Evolutionary conservation across 2,888 invertebrate species (phyloP), one percentile per base, ranked within the genome.

Genomic region (Diachrysia chrysitis): DNA sequence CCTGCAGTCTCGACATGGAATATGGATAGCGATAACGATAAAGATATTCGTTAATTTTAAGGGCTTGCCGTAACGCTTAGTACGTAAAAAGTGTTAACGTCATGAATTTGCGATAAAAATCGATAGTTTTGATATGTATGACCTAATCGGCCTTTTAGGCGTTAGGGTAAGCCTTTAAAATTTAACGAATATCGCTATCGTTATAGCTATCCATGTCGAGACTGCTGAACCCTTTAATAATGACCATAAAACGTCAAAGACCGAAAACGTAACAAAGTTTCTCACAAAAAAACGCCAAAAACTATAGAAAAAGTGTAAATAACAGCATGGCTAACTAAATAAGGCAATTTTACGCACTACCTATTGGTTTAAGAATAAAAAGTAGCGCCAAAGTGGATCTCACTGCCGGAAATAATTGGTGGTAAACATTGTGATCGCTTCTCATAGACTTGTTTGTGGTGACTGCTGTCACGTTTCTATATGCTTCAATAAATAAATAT

Each of bases 361-460:
- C 64, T 69, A 51, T 48, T 67, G 55, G 48, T 19, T 29, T 58
- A 29, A 64, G 66, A 70, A 70, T 25, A 71, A 73, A 70, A 78
- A 63, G 51, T 69, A 3, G 23, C 57, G 53, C 58, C 64, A 69
- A 75, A 78, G 29, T 73, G 21, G 61, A 65, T 67, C 68, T 42
- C 37, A 21, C 19, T 77, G 70, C 79, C 85, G 87, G 85, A 87
- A 88, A 88, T 83, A 82, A 87, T 85, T 81, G 83, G 54, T 63
- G 71, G 78, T 78, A 80, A 76, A 78, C 63, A 73, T 66, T 70
- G 60, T 53, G 71, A 67, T 68, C 66, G 55, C 69, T 82, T 79
- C 79, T 78, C 78, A 78, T 77, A 69, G 71, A 79, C 66, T 51
- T 21, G 19, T 42, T 35, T 17, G 37, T 37, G 46, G 17, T 10